Base-by-base conservation (phyloP, 1,140 invertebrate species). In the Melanaphis sacchari region DNA sequence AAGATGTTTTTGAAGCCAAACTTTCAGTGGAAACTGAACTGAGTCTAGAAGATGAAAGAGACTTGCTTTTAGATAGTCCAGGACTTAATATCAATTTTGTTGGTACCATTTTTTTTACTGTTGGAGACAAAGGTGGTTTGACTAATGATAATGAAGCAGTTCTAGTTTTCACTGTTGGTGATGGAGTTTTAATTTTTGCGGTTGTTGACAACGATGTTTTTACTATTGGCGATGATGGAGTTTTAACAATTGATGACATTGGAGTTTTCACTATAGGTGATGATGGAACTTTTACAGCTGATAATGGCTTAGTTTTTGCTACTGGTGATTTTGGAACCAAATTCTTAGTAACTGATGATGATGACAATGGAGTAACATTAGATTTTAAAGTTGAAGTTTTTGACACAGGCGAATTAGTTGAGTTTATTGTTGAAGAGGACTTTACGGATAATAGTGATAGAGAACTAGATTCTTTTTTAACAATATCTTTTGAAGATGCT, bases 21-120 rank as follows among this genome's bases (percentile, higher is more conserved):
- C 91, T 93, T 54, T 93, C 91, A 52, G 81, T 93, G n/a, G 81
- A 93, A 52, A 93, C 36, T 40, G 91, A 84, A 40, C 31, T 52
- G 2, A 84, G 81, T 84, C 26, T 82, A 84, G 81, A 93, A 40
- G 76, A 92, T 84, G 91, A 92, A 81, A 93, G 81, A 52, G 91
- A 92, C 7, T 84, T 85, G 15, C 43, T 93, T 41, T 84, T 93
- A 49, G 81, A 38, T 92, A 26, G 21, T 36, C 66, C 66, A 26
- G 81, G 81, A n/a, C 91, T 93, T 84, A 82, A 85, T 54, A 84
- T 21, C 18, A 82, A 24, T 93, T 84, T 93, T 11, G 76, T 82
- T 52, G 91, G 91, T 49, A 31, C 36, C 38, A 40, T 49, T 85
- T 85, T 93, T 82, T 46, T 36, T 15, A 81, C 26, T 76, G 21